A percentile compares a stretch with the other conserved stretches of the same genome.
These are phyloP conservation scores for Pogonognathellus flavescens DNA, from an alignment of 1,140 invertebrate genomes.

Conservation along the genomic window DNA sequence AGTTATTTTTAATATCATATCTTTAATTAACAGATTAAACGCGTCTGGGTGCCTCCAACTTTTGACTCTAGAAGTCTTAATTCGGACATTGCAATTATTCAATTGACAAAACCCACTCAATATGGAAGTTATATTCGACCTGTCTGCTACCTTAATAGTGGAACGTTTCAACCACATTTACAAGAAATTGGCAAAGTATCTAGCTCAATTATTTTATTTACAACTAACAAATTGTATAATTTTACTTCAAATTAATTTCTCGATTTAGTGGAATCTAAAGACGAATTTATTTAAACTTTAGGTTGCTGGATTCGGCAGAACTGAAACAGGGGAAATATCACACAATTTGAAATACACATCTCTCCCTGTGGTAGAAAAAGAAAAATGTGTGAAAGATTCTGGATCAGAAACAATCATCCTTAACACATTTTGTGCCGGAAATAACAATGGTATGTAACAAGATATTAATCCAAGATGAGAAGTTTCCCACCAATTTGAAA, in stretches of 20 bases:
- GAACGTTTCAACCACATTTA: background rate
- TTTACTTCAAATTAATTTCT: no score
- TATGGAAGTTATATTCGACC: constrained; percentile 70
- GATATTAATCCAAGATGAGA: no score
- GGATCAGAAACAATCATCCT: background rate
- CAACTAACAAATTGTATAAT: no score
- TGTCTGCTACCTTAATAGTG: constrained; percentile 67
- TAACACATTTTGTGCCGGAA: constrained; percentile 51
- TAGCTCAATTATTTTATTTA: no score
- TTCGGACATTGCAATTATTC: constrained; percentile 71
- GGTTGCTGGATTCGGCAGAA: constrained; percentile 50
- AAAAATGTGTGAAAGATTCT: constrained; percentile 26
- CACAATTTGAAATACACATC: background rate
- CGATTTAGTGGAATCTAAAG: background rate
- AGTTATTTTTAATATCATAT: no score
- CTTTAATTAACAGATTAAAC: background rate
- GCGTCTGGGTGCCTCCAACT: constrained; percentile 25
- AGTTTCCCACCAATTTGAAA: no score
- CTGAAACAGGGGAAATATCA: background rate
- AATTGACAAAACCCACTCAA: constrained; percentile 68
- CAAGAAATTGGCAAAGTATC: constrained; percentile 14
- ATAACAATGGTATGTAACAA: constrained; percentile 52
- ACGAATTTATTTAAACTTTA: background rate
- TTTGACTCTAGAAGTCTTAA: constrained; percentile 30
- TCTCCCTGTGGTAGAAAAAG: constrained; percentile 33